Conservation (phyloP, 1,140 invertebrate species). For the Mya arenaria region DNA sequence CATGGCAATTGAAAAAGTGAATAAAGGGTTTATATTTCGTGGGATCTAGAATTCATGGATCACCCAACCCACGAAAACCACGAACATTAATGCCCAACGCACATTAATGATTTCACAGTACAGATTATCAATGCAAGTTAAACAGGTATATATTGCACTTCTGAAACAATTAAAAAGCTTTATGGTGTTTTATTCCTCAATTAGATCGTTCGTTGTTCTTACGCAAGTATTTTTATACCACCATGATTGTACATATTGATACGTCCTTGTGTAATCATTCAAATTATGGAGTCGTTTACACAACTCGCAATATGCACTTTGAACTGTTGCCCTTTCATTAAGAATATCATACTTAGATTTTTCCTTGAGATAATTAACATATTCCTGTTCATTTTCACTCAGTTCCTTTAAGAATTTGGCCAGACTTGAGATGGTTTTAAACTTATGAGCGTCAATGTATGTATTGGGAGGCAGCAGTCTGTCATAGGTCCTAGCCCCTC, state of each 20-base stretch:
- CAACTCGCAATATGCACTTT: slow-evolving; percentile 14
- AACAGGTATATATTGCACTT: no score
- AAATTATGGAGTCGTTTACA: slow-evolving; percentile 38
- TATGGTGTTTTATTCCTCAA: no score
- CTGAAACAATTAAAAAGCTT: no score
- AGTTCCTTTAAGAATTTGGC: neutral
- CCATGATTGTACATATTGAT: neutral
- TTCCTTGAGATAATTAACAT: slow-evolving; percentile 24
- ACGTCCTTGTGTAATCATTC: slow-evolving; percentile 3
- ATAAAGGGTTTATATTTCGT: no score
- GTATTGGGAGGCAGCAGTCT: neutral
- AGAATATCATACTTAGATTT: slow-evolving; percentile 22
- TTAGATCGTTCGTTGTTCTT: slow-evolving; percentile 2
- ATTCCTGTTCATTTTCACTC: neutral
- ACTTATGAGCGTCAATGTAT: slow-evolving; percentile 13
- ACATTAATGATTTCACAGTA: no score
- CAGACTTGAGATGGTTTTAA: neutral
- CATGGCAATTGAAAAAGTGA: no score
- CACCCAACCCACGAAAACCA: no score
- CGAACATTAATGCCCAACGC: no score
- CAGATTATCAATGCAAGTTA: no score
- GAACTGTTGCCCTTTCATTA: neutral
- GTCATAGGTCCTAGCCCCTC: slow-evolving; percentile 9
- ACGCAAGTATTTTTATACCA: slow-evolving; percentile 27
- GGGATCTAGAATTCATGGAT: no score